phyloP scores from a whole-genome alignment of 2,797 vertebrate genomes.

The Catharus ustulatus region DNA sequence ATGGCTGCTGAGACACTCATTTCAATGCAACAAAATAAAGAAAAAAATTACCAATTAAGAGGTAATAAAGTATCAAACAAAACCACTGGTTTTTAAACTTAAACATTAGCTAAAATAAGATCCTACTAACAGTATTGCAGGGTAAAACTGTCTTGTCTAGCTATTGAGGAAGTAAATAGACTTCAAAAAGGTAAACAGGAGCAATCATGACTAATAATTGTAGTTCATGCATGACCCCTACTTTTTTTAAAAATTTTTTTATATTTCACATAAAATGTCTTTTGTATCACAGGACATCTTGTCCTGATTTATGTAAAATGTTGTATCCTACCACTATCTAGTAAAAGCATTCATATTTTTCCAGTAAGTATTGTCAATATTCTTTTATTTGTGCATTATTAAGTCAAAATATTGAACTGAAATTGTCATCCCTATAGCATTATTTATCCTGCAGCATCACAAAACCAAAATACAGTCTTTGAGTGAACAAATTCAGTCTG shows the following conservation, averaged over 20 bases:
- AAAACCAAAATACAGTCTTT: background rate
- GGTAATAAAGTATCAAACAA: background rate
- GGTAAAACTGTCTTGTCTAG: background rate
- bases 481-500: background rate
- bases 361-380: background rate
- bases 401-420: background rate
- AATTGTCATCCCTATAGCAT: background rate
- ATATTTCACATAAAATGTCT: background rate
- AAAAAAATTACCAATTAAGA: background rate
- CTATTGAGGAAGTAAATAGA: background rate
- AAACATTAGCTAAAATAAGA: background rate
- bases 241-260: background rate
- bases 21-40: background rate
- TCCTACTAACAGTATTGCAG: background rate
- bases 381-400: background rate
- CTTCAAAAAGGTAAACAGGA: background rate
- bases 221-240: background rate
- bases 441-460: background rate
- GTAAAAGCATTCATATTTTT: background rate
- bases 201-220: background rate
- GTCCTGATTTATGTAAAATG: background rate
- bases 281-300: background rate
- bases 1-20: background rate
- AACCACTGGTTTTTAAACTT: background rate
- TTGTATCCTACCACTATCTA: background rate